Base-by-base conservation (phyloP, 2,888 invertebrate genomes). In the Nephrotoma flavescens region DNA sequence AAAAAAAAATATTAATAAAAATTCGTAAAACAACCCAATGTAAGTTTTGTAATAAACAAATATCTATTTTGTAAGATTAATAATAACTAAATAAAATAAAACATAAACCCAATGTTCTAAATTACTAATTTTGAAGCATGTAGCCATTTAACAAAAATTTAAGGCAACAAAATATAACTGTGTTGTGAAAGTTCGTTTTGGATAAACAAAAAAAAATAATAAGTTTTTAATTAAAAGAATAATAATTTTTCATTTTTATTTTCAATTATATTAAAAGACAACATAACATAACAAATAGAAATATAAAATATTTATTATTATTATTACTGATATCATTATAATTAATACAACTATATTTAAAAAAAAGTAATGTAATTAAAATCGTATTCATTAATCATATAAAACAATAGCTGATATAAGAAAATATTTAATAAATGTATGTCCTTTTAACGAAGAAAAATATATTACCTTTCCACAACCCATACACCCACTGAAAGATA, bases 331-430 rank as follows among this genome's bases (percentile, higher is more conserved):
- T 84, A 84, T 42, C 84, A 84, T 84, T 84, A 84, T 84, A 15
- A 84, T 42, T 84, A 84, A 42, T 71, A 71, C 31, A 31, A 71
- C 71, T 71, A 71, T 71, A 71, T 71, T 71, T 71, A 71, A 71
- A 71, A 71, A 9, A 71, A 71, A 71, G n/a, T 71, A 71, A 84
- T 42, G 42, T 84, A 84, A 84, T 42, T 42, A 84, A 84, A 42
- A 84, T 42, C 42, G 41, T 84, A 84, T 84, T 84, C 84, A 84
- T 84, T 84, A 84, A 84, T 84, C 84, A 84, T 42, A 84, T 15
- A 84, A 84, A 84, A 42, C 84, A 84, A 84, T 84, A 84, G 84
- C 84, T 84, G 84, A 84, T 84, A 84, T 84, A 84, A 71, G 71
- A 52, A 52, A 52, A 83, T 83, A 41, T 15, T n/a, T n/a, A 84